Percentiles rank a stretch among this genome's conserved stretches.
Conservation (phyloP, 2,797 vertebrate species). For the Aeoliscus strigatus region DNA sequence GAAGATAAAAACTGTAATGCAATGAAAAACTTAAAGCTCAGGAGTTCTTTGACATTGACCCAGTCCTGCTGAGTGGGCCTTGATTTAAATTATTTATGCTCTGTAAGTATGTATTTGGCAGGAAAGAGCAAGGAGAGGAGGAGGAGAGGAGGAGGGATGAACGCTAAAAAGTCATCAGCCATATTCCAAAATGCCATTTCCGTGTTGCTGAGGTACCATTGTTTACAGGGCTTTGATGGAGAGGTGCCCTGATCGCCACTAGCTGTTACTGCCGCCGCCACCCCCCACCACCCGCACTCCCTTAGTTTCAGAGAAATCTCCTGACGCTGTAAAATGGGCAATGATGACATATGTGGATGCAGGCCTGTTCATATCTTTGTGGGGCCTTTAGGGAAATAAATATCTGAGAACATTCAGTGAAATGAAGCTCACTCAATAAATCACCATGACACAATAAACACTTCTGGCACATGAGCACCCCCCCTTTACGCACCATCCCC, state of each 20-base stretch:
- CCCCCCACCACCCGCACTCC: conserved; percentile 30
- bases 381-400: conserved; percentile 99
- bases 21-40: conserved; percentile 44
- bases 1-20: conserved; percentile 32
- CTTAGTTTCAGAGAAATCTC: conserved; percentile 89
- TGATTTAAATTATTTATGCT: conserved; percentile 69
- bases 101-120: conserved; percentile 73
- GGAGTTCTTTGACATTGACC: conserved; percentile 48
- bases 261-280: conserved; percentile 40
- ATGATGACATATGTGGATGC: conserved; percentile 99
- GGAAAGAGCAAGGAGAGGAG: conserved; percentile 38
- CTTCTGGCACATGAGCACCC: conserved; percentile 98
- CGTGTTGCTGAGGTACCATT: conserved; percentile 72
- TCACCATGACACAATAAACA: conserved; percentile 99
- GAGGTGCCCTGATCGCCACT: conserved; percentile 81
- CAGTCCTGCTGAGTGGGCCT: conserved; percentile 56
- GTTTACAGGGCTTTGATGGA: conserved; percentile 77
- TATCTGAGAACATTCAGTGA: conserved; percentile 99
- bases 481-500: conserved; percentile 64
- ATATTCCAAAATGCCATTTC: conserved; percentile 72
- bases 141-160: conserved; percentile 46
- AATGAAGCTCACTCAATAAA: conserved; percentile 99
- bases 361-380: conserved; percentile 99
- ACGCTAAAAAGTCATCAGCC: conserved; percentile 61
- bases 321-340: conserved; percentile 99